These are phyloP conservation scores for Diorhabda carinulata DNA, from an alignment of 1,140 invertebrate genomes.

Conservation along the genomic window DNA sequence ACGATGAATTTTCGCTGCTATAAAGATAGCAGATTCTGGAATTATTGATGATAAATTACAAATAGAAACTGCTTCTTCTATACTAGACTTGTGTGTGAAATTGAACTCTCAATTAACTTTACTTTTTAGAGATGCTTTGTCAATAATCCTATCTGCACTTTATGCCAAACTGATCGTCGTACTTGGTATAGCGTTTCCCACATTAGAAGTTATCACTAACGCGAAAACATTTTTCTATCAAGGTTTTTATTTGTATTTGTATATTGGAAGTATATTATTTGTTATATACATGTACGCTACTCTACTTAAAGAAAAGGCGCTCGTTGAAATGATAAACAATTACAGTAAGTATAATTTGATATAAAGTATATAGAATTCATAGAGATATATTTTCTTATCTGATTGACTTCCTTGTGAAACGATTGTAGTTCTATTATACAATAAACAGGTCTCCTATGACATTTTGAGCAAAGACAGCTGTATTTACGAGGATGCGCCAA, in stretches of 20 bases:
- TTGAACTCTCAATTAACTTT: not conserved
- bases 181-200: slow-evolving; percentile 67
- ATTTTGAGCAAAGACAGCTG: too few species aligned
- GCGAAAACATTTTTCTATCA: slow-evolving; percentile 64
- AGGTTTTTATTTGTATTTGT: slow-evolving; percentile 83
- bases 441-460: too few species aligned
- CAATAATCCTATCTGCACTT: slow-evolving; percentile 64
- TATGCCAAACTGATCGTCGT: slow-evolving; percentile 78
- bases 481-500: too few species aligned
- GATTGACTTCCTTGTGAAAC: too few species aligned
- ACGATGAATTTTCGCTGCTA: too few species aligned
- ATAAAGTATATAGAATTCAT: too few species aligned
- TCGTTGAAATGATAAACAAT: slow-evolving; percentile 50
- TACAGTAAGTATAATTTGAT: slow-evolving; percentile 44
- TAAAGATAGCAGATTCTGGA: too few species aligned
- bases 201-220: slow-evolving; percentile 65
- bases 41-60: not conserved
- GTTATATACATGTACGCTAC: slow-evolving; percentile 78
- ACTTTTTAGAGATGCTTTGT: slow-evolving; percentile 51
- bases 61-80: too few species aligned
- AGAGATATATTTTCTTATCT: too few species aligned
- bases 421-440: too few species aligned
- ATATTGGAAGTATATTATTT: slow-evolving; percentile 71
- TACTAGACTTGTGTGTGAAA: not conserved
- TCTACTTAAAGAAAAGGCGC: slow-evolving; percentile 59